Evolutionary conservation across 2,797 vertebrate genomes (phyloP).

Genomic region (Lerista edwardsae): DNA sequence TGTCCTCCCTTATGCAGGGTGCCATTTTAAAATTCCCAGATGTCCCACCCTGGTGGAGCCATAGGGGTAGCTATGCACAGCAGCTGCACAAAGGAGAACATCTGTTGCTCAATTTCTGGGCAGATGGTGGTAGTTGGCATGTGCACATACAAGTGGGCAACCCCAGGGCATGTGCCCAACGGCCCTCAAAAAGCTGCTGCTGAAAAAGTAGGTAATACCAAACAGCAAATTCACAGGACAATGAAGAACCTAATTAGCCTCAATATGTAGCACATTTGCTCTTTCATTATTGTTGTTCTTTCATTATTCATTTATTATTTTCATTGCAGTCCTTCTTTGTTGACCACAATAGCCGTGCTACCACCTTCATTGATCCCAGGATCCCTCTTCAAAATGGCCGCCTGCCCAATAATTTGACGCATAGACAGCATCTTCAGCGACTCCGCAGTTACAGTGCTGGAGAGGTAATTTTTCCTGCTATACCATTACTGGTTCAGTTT

Average conservation of each 20-base stretch:
- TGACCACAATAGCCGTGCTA: slow-evolving; percentile 96
- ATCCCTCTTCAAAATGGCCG: slow-evolving; percentile 94
- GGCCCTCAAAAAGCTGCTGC: too few relatives aligned
- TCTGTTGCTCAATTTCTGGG: too few relatives aligned
- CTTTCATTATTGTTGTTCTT: background rate
- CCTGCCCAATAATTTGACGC: slow-evolving; percentile 90
- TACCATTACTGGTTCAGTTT: too few relatives aligned
- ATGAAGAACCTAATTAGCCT: background rate
- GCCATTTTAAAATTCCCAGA: too few relatives aligned
- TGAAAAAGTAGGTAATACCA: too few relatives aligned
- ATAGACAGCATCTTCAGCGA: slow-evolving; percentile 93
- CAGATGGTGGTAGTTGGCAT: too few relatives aligned
- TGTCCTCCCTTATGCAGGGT: too few relatives aligned
- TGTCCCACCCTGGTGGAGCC: too few relatives aligned
- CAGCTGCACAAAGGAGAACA: too few relatives aligned
- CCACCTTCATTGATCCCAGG: slow-evolving; percentile 96
- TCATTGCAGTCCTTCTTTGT: slow-evolving; percentile 92
- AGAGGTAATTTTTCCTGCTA: slow-evolving; percentile 80
- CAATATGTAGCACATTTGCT: background rate
- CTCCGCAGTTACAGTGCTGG: slow-evolving; percentile 98
- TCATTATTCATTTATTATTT: background rate
- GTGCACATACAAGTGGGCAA: too few relatives aligned
- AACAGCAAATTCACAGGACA: background rate
- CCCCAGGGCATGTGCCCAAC: too few relatives aligned
- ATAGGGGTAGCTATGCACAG: too few relatives aligned